Evolutionary conservation across 1,140 invertebrate genomes (phyloP), one percentile per base, ranked within the genome.

Genomic region (Bombus sibiricus): DNA sequence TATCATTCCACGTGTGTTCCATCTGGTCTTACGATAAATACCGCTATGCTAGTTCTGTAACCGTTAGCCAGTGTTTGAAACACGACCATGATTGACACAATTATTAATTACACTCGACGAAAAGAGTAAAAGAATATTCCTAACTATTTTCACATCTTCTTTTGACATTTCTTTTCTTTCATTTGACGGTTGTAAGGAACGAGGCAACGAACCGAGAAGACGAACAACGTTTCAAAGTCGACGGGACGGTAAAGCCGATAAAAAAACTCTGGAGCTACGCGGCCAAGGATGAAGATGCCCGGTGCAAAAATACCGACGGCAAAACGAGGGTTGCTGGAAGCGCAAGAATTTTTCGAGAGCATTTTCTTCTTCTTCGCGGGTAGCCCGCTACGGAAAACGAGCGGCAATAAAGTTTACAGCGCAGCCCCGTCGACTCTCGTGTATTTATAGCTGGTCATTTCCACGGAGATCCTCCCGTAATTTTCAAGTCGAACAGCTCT

Each of bases 391-490:
- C 64, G 75, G 75, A 78, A 78, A 69, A 78, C 74, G 75, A 71
- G 64, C 47, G 25, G 75, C 82, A 66, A 84, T 84, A 83, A 83
- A 77, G 64, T 84, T 84, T 84, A 84, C 75, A 69, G n/a, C 75
- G 72, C 34, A 64, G 41, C 62, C n/a, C 77, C 77, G 59, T 74
- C 64, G 59, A 68, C 74, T 66, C 43, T 28, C 32, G 82, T n/a
- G 66, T 84, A 84, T 84, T 84, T 84, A 84, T 84, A 84, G 75
- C 32, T 37, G 82, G 37, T 71, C 75, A 84, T 79, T 84, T 79
- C 66, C 47, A 57, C 75, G 22, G 64, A n/a, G 75, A 71, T 84
- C 75, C 47, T 79, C 66, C 39, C 66, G 64, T 84, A 84, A 79
- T 79, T 79, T 69, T 79, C 66, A n/a, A 39, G 34, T 66, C 37